phyloP scores from a whole-genome alignment of 2,888 invertebrate genomes.

The Melanotus villosus region DNA sequence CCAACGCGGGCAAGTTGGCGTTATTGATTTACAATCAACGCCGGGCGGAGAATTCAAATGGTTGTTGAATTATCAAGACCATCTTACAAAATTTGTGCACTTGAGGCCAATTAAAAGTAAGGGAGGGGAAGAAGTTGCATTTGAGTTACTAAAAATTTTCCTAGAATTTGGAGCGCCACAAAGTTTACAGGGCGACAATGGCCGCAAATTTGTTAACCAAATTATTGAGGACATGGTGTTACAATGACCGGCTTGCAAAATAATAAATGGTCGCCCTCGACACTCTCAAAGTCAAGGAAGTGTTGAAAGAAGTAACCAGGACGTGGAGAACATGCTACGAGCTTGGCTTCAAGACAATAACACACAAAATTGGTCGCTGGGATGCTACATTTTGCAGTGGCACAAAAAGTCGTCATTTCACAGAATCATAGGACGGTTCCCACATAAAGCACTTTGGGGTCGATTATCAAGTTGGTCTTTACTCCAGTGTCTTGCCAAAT shows the following conservation, averaged over 20 bases:
- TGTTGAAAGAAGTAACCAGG: too few relatives aligned
- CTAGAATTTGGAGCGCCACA: constrained; percentile 46
- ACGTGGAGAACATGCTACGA: constrained; percentile 58
- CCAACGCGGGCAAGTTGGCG: constrained; percentile 57
- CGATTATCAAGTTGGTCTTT: too few relatives aligned
- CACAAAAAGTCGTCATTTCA: constrained; percentile 50
- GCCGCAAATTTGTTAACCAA: constrained; percentile 53
- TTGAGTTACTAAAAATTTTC: constrained; percentile 50
- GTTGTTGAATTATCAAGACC: constrained; percentile 61
- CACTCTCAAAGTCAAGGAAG: constrained; percentile 54
- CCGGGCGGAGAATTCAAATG: constrained; percentile 61
- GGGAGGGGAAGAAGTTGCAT: constrained; percentile 56
- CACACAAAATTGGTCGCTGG: constrained; percentile 52
- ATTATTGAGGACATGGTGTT: constrained; percentile 51
- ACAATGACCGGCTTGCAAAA: constrained; percentile 53
- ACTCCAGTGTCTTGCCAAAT: too few relatives aligned
- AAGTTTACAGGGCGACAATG: constrained; percentile 52
- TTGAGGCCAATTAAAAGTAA: constrained; percentile 59
- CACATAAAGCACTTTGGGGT: constrained; percentile 40
- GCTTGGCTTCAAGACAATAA: constrained; percentile 54
- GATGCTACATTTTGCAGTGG: constrained; percentile 49
- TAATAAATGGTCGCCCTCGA: constrained; percentile 54
- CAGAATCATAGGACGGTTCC: constrained; percentile 44
- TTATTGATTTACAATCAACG: constrained; percentile 58
- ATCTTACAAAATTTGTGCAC: constrained; percentile 59